These are phyloP conservation scores for Elachura formosa DNA, from an alignment of 2,113 vertebrate species.

Conservation along the genomic window DNA sequence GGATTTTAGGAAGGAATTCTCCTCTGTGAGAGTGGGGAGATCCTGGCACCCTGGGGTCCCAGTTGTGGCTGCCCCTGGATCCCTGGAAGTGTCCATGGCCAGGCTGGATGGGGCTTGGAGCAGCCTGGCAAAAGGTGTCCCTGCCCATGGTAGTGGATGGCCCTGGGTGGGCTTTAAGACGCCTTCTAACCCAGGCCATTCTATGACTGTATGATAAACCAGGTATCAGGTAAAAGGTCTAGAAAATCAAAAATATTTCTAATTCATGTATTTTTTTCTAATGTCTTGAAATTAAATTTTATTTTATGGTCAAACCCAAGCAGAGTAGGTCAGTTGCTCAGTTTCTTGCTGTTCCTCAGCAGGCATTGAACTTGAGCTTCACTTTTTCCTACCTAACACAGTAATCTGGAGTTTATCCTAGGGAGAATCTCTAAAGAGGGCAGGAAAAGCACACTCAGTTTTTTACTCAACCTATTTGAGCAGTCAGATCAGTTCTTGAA, in stretches of 20 bases:
- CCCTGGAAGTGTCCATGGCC: neutral
- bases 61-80: neutral
- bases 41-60: neutral
- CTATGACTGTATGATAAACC: neutral
- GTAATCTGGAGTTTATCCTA: neutral
- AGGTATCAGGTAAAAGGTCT: neutral
- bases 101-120: rapidly evolving
- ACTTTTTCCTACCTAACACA: neutral
- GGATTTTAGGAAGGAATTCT: rapidly evolving
- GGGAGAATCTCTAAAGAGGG: neutral
- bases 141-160: neutral
- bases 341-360: neutral
- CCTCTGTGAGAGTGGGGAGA: rapidly evolving
- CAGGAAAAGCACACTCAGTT: neutral
- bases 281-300: neutral
- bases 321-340: neutral
- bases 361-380: neutral
- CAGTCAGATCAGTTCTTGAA: neutral
- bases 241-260: neutral
- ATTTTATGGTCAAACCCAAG: neutral
- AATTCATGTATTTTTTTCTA: neutral
- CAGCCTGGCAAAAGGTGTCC: rapidly evolving
- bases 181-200: neutral
- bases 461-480: neutral
- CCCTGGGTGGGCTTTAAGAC: neutral